Conservation (phyloP, 1,140 invertebrate genomes). For the Heliconius congener region DNA sequence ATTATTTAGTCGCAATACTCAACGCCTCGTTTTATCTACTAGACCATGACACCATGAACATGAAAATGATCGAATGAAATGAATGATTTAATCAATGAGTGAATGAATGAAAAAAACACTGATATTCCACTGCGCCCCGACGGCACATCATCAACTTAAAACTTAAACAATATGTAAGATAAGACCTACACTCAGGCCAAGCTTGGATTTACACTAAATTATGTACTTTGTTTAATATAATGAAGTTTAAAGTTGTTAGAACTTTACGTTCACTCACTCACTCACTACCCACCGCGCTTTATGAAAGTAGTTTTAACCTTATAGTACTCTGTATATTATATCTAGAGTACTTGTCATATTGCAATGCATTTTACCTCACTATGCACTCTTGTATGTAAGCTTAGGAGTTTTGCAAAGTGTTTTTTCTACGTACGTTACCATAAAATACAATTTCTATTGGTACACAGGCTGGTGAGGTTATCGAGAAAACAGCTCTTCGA, state of each 20-base stretch:
- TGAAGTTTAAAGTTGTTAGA: slow-evolving; percentile 1
- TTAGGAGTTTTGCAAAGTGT: neutral
- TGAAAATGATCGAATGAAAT: too few species aligned
- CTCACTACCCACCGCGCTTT: neutral
- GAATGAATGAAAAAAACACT: too few species aligned
- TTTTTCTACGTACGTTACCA: neutral
- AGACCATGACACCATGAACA: too few species aligned
- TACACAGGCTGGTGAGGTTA: neutral
- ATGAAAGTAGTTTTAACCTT: slow-evolving; percentile 4
- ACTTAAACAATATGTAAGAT: neutral
- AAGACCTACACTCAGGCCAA: neutral
- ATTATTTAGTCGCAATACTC: too few species aligned
- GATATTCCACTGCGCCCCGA: neutral
- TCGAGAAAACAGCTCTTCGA: neutral
- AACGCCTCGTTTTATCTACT: too few species aligned
- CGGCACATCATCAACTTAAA: too few species aligned
- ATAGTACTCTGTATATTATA: neutral
- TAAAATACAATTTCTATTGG: slow-evolving; percentile 8
- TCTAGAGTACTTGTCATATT: neutral
- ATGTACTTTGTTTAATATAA: slow-evolving; percentile 5
- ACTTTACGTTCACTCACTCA: slow-evolving; percentile 1
- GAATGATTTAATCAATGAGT: too few species aligned
- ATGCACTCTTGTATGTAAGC: neutral
- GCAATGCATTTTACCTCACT: neutral
- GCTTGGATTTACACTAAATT: slow-evolving; percentile 8